Base-by-base conservation (phyloP, 1,140 invertebrate genomes). In the Archivesica marissinica region DNA sequence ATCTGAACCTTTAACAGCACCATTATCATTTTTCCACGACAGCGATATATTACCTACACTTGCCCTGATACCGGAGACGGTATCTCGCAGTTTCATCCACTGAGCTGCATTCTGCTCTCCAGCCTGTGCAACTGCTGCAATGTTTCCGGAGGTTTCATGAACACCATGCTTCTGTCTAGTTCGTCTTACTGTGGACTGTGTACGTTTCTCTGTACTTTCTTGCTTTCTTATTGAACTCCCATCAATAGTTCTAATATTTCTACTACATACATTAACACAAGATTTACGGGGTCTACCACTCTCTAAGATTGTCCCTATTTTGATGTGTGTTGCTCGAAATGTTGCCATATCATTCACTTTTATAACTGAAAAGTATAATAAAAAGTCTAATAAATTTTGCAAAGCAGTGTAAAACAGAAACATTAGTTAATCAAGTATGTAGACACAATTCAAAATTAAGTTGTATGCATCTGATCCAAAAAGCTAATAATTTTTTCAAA, bases 11-110 rank as follows among this genome's bases (percentile, higher is more conserved):
- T 3, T 66, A 30, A 7, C 23, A 25, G 1, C 17, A 13, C 3
- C 38, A 41, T n/a, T 44, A 23, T 70, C 66, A 25, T 41, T 44
- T 41, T 41, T 3, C 66, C 66, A 70, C 3, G 66, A 23, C 13
- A 70, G 7, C 25, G 66, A 70, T n/a, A 70, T 39, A 70, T 25
- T 70, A 9, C 66, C 39, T 44, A 70, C 66, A 39, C 38, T 70
- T 44, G 66, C 38, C 38, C 25, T 44, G n/a, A 70, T 25, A 28
- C 66, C 66, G 2, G 66, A 70, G 9, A 70, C 39, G 15, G 35
- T 70, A 47, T 70, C 66, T 15, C 66, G 41, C 3, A 70, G 39
- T 44, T 47, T 70, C 1, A 2, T 15, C 66, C 38, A 44, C 17
- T 70, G 66, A 41, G 39, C 23, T 3, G 30, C 17, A 1, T 3